Evolutionary conservation across 2,797 vertebrate genomes (phyloP).

Genomic region (Coccyzus lansbergi): DNA sequence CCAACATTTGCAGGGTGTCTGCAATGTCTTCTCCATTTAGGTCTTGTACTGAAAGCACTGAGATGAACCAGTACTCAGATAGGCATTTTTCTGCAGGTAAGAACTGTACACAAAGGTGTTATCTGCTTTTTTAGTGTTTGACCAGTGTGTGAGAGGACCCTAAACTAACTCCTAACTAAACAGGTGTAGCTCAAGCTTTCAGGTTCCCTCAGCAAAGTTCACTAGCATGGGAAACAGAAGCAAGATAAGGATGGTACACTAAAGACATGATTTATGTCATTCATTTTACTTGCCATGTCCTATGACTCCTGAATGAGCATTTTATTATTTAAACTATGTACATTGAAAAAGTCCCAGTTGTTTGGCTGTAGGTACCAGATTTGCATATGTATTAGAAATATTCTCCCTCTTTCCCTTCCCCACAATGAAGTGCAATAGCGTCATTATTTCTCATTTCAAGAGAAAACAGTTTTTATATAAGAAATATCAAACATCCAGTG

Average conservation of each 20-base stretch:
- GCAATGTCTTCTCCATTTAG: background rate
- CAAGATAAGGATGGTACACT: background rate
- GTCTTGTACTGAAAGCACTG: background rate
- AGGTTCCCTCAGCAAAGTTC: background rate
- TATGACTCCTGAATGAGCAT: background rate
- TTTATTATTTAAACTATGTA: background rate
- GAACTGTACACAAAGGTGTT: background rate
- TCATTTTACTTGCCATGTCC: background rate
- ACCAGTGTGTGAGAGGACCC: background rate
- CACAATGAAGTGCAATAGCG: background rate
- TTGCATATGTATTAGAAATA: background rate
- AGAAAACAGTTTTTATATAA: constrained; percentile 4
- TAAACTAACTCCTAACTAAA: background rate
- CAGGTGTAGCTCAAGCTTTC: background rate
- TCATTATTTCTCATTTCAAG: constrained; percentile 23
- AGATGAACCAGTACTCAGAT: background rate
- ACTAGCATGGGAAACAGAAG: background rate
- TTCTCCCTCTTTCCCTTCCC: background rate
- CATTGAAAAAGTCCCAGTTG: background rate
- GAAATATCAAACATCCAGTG: background rate
- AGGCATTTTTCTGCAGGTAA: background rate
- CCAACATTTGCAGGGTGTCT: background rate
- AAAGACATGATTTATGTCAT: background rate
- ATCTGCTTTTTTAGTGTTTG: background rate
- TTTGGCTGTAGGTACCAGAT: background rate